Evolutionary conservation across 2,113 vertebrate species (phyloP), one percentile per base, ranked within the genome.

Genomic region (Morone saxatilis): DNA sequence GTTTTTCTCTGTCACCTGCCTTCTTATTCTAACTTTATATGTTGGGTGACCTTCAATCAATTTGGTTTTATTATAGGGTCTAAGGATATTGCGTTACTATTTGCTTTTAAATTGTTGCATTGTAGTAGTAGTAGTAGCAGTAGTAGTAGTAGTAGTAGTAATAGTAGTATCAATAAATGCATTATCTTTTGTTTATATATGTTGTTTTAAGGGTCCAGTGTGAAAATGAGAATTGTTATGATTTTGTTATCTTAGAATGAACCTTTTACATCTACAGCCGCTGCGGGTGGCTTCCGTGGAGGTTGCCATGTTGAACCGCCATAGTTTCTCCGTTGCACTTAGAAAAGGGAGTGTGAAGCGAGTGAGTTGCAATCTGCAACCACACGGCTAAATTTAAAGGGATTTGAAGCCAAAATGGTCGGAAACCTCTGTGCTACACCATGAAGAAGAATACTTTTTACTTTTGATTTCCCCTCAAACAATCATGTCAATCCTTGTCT

Each of bases 11-110:
- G 48, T 25, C n/a, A 7, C 7, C 41, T 57, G 51, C 3, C n/a
- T 12, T 14, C 0, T 1, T 54, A 9, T 0, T 4, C 4, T 0
- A 0, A 20, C 17, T 47, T 50, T n/a, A 13, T 50, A n/a, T 22
- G 40, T 38, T 2, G 4, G 4, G 10, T 78, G 56, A 84, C 78
- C 78, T 84, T 76, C 7, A 38, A 0, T 74, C 9, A 50, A 0
- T 50, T 36, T 43, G 40, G 12, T 36, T 75, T 79, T 36, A 73
- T 22, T 56, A 41, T 16, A 13, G 51, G 40, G 2, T 57, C 1
- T 4, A 4, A 22, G 0, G 6, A 7, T 22, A 47, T 48, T 48
- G 8, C 0, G 0, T 57, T 22, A 12, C 20, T 17, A 10, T 75
- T 41, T 50, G 56, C 4, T 16, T 36, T 38, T 38, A 14, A 38